Percentiles rank a stretch among this genome's conserved stretches.
These are phyloP conservation scores for Amblyornis subalaris DNA, from an alignment of 2,113 vertebrate genomes.

Conservation along the genomic window DNA sequence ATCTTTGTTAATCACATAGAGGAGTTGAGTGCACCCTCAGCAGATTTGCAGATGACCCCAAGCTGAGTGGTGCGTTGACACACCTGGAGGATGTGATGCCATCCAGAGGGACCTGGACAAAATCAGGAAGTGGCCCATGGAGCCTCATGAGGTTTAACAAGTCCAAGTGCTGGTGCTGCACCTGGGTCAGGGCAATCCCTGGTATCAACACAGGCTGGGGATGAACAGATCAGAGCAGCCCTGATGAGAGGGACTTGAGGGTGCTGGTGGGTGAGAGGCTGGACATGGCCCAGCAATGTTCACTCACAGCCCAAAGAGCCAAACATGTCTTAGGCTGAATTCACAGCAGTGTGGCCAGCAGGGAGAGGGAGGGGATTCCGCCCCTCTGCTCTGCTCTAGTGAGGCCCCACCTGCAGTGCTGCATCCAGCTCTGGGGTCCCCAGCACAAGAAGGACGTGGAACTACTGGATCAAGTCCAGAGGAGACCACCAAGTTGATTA, in stretches of 20 bases:
- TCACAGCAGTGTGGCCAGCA: neutral
- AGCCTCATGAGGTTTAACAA: neutral
- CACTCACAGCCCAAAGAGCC: neutral
- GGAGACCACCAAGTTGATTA: neutral
- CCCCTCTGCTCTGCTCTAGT: neutral
- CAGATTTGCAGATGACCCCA: neutral
- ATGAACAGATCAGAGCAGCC: neutral
- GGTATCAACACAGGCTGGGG: rapidly evolving
- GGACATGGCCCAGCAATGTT: neutral
- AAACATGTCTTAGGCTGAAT: neutral
- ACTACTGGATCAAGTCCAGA: rapidly evolving
- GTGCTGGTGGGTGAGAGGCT: neutral
- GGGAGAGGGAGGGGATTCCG: neutral
- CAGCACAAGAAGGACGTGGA: neutral
- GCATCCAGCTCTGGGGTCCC: neutral
- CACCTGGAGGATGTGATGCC: neutral
- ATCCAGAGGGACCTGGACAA: neutral
- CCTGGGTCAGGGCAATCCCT: rapidly evolving
- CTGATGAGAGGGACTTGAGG: neutral
- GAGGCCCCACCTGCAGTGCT: neutral
- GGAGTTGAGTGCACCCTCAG: neutral
- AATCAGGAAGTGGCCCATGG: neutral
- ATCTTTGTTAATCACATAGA: neutral
- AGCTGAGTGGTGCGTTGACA: neutral
- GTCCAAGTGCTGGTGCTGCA: neutral